Conservation (phyloP, 2,888 invertebrate genomes). For the Agrochola lota region DNA sequence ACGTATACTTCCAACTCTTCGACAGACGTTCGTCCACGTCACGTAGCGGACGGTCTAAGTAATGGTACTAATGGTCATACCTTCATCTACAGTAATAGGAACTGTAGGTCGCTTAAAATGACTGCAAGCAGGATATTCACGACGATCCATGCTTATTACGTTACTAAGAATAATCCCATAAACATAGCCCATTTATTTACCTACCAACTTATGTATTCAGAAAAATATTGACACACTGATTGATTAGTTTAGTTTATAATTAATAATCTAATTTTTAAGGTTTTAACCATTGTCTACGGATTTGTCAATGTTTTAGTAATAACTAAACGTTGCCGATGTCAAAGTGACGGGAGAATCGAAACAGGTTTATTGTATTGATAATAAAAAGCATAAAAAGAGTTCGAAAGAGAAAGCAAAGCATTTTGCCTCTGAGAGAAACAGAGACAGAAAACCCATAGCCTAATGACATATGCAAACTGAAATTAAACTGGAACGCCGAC, state of each 20-base stretch:
- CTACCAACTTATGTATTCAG: neutral
- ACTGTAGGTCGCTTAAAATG: neutral
- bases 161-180: too few relatives aligned
- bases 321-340: slow-evolving; percentile 37
- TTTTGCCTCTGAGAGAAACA: neutral
- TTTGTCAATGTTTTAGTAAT: neutral
- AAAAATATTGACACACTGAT: neutral
- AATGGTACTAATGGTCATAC: neutral
- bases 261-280: neutral
- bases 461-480: slow-evolving; percentile 11
- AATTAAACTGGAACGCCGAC: slow-evolving; percentile 43
- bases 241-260: slow-evolving; percentile 5
- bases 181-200: too few relatives aligned
- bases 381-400: slow-evolving; percentile 15
- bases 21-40: neutral
- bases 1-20: neutral
- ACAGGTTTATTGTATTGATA: neutral
- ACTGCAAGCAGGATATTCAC: slow-evolving; percentile 12
- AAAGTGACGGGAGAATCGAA: slow-evolving; percentile 12
- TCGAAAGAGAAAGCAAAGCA: slow-evolving; percentile 5
- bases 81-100: slow-evolving; percentile 17
- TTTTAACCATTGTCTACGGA: neutral
- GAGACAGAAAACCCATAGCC: neutral
- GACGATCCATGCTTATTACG: slow-evolving; percentile 10
- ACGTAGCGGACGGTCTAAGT: neutral